phyloP scores from a whole-genome alignment of 37 sponge, comb jelly and placozoan genomes.

The Dysidea cf. avara region DNA sequence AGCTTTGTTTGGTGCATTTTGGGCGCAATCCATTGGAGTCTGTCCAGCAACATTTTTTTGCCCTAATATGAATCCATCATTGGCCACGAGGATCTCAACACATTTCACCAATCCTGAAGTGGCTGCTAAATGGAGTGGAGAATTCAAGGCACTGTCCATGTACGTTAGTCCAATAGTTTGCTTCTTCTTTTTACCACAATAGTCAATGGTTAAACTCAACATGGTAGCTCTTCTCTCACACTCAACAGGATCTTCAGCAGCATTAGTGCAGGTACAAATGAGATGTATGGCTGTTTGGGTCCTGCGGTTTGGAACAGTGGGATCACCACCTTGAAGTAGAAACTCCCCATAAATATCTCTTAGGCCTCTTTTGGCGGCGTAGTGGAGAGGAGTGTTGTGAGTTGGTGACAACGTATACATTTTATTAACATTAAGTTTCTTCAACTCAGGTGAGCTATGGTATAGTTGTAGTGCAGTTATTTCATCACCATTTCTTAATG shows the following conservation, averaged over 20 bases:
- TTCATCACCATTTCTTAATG: too few species aligned
- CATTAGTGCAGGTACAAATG: slow-evolving; percentile 10
- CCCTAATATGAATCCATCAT: not conserved
- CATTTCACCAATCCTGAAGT: too few species aligned
- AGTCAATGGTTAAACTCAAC: slow-evolving; percentile 19
- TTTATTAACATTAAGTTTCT: too few species aligned
- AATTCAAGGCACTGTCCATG: slow-evolving; percentile 24
- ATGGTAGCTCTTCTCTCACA: slow-evolving; percentile 18
- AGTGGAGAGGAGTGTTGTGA: slow-evolving; percentile 32
- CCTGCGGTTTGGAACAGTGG: slow-evolving; percentile 1
- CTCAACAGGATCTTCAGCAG: slow-evolving; percentile 1
- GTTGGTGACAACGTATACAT: too few species aligned
- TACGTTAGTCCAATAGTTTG: too few species aligned
- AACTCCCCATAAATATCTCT: slow-evolving; percentile 14
- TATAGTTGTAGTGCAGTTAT: too few species aligned
- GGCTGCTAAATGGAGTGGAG: too few species aligned
- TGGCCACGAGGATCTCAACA: too few species aligned
- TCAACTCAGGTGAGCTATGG: too few species aligned
- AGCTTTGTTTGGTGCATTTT: not conserved
- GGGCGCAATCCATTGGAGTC: slow-evolving; percentile 30
- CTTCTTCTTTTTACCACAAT: slow-evolving; percentile 9
- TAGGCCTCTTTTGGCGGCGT: slow-evolving; percentile 21
- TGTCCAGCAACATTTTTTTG: slow-evolving; percentile 21
- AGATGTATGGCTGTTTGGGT: slow-evolving; percentile 10
- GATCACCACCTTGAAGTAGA: too few species aligned